These are phyloP conservation scores for Phytoseiulus persimilis DNA, from an alignment of 2,888 invertebrate species.

Conservation along the genomic window DNA sequence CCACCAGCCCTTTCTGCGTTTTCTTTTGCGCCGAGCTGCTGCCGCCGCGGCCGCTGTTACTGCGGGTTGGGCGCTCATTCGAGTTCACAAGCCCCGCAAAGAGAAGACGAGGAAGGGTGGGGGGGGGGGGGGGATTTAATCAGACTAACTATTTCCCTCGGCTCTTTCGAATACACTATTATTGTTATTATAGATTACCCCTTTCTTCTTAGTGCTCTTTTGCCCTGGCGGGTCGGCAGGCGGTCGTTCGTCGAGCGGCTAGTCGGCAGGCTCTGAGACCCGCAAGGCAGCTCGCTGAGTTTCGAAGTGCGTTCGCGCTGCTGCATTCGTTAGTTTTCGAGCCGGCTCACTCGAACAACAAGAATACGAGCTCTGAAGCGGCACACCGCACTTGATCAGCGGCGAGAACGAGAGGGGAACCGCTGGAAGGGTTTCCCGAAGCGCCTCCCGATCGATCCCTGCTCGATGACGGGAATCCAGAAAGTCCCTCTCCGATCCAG, in stretches of 20 bases:
- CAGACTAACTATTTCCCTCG: constrained; percentile 33
- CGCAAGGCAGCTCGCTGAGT: background rate
- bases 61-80: background rate
- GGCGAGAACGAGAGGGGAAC: background rate
- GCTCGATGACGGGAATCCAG: background rate
- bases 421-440: background rate
- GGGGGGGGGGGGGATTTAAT: constrained; percentile 19
- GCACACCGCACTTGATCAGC: background rate
- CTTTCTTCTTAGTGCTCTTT: background rate
- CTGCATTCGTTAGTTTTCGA: background rate
- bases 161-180: constrained; percentile 14
- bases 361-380: background rate
- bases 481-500: too few species aligned
- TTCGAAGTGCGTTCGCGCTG: background rate
- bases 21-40: background rate
- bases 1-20: background rate
- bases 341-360: background rate
- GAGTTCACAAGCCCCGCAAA: background rate
- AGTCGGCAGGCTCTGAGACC: background rate
- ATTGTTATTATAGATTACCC: constrained; percentile 31
- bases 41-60: background rate
- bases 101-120: background rate
- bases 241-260: background rate
- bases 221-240: background rate
- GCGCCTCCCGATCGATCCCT: background rate